Base-by-base conservation (phyloP, 2,113 vertebrate species). In the Clarias batrachus region DNA sequence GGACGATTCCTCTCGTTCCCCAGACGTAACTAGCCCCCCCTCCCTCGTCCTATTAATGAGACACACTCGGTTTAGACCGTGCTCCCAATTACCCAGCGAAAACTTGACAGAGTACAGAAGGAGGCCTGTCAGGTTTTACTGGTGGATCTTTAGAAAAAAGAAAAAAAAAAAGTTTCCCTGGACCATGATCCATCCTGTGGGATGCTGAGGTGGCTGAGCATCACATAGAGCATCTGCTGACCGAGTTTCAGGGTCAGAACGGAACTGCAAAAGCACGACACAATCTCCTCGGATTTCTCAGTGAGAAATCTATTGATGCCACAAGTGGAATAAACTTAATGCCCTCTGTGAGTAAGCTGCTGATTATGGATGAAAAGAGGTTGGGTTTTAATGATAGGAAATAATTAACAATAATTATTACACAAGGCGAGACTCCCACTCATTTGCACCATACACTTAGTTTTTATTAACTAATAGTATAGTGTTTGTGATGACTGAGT, bases 71-170 rank as follows among this genome's bases (percentile, higher is more conserved):
- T 92, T 93, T 91, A 92, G 87, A 85, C 65, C 84, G 85, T 78
- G 76, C 87, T 91, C 90, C 90, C 91, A 93, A 92, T 93, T 93
- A 93, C 88, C 90, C 76, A 25, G 84, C 74, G 66, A 56, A 88
- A 90, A 87, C 85, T 68, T 80, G 23, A 52, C 74, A 33, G 77
- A 14, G 83, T 62, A 59, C 84, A 37, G 81, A 90, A 87, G 77
- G 81, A 27, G 30, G 73, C 23, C 73, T 87, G 81, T 54, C 27
- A 81, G 66, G 59, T 33, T 86, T 48, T 62, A 68, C 27, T 60
- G 33, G 85, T 57, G 11, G 68, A 82, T 62, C 81, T 27, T 81
- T 16, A 79, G n/a, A 12, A 79, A 78, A 48, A 74, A 21, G 30
- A 68, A 25, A 65, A 70, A 25, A 65, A 70, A 33, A 23, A 76